Evolutionary conservation across 2,113 vertebrate species (phyloP), one percentile per base, ranked within the genome.

Genomic region (Nibea coibor): DNA sequence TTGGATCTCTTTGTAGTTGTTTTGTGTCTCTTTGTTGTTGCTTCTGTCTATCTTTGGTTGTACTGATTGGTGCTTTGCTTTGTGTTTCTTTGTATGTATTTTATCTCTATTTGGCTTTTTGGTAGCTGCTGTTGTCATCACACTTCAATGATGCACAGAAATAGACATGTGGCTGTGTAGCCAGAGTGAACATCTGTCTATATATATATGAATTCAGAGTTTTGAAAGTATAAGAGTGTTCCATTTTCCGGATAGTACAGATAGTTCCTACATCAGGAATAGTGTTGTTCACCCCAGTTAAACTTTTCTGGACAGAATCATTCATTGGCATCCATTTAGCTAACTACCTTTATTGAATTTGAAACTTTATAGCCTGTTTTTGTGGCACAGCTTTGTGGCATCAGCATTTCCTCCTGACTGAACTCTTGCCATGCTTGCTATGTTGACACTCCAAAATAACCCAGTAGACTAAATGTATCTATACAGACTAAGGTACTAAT

Each of bases 371-470:
- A 28, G 54, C 58, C 31, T 73, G 42, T 59, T 77, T 80, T n/a
- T 59, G 28, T 1, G 45, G 48, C 51, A 20, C 51, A 24, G 22
- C 51, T 79, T 64, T 28, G 20, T 39, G 59, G 63, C 45, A 67
- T 85, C 47, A 16, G 72, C 65, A 14, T 35, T 31, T 47, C 42
- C 51, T 22, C 43, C 51, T 10, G 50, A 72, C 71, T 82, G 57
- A 54, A 26, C 71, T 50, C 15, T 1, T 20, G 71, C 66, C 79
- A 75, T 50, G 28, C 48, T 48, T 51, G 17, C 35, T 31, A 28
- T 67, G 54, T 50, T 48, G 47, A 63, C 50, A 4, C 20, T 58
- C 45, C 45, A 76, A 77, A 78, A 81, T 69, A 78, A 63, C 28
- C 59, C 11, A 50, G 19, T 17, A 31, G 19, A 78, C 19, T 63